Percentiles rank a stretch among this genome's conserved stretches.
phyloP scores from a whole-genome alignment of 2,888 invertebrate species.

The Coelopa pilipes region DNA sequence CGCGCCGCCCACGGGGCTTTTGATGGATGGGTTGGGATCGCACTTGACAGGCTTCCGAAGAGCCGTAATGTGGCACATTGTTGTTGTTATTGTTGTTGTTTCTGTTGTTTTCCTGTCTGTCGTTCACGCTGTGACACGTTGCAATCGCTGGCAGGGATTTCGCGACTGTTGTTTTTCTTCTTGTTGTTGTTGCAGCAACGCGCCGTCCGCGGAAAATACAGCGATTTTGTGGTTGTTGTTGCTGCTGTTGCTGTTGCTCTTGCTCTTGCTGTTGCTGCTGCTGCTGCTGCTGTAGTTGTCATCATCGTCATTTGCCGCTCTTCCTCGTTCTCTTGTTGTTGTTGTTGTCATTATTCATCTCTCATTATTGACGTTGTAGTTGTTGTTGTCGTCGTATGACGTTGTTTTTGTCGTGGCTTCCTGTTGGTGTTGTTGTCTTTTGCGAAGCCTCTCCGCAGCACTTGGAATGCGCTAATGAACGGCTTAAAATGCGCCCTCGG shows the following conservation, averaged over 20 bases:
- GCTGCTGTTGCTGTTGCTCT: too few species aligned
- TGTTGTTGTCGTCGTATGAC: too few species aligned
- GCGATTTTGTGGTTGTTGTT: too few species aligned
- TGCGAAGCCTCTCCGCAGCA: slow-evolving; percentile 10
- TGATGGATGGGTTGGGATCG: slow-evolving; percentile 51
- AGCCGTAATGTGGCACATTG: slow-evolving; percentile 43
- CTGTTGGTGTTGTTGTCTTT: slow-evolving; percentile 33
- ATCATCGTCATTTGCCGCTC: too few species aligned
- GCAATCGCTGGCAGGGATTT: slow-evolving; percentile 25
- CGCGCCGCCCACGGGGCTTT: slow-evolving; percentile 38
- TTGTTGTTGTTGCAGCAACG: too few species aligned
- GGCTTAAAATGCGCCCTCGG: background rate
- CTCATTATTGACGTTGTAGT: too few species aligned
- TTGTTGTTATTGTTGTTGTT: slow-evolving; percentile 12
- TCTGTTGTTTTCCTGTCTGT: slow-evolving; percentile 1
- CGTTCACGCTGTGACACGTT: slow-evolving; percentile 9
- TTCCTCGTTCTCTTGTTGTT: too few species aligned
- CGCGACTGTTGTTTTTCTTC: slow-evolving; percentile 24
- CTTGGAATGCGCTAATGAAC: slow-evolving; percentile 33
- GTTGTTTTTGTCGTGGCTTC: slow-evolving; percentile 5
- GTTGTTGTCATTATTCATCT: too few species aligned
- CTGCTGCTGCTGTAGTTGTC: too few species aligned
- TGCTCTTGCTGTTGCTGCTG: too few species aligned
- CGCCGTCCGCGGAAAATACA: too few species aligned
- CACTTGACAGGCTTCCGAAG: slow-evolving; percentile 57